These are phyloP conservation scores for Urocynchramus pylzowi DNA, from an alignment of 2,113 vertebrate species.

Conservation along the genomic window DNA sequence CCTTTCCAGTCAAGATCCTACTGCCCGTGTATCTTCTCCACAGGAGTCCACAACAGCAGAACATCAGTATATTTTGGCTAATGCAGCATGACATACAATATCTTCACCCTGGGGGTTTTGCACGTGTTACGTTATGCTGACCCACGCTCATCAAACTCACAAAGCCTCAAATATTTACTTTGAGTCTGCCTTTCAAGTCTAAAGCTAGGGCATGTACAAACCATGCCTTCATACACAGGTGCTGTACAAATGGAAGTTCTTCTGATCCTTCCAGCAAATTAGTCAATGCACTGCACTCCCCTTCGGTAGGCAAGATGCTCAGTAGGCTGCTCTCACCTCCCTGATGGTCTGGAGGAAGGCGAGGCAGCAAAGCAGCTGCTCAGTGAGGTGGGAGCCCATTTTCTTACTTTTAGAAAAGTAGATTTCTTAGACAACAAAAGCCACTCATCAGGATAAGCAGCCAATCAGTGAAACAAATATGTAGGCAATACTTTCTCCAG, in stretches of 20 bases:
- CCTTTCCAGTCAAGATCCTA: not conserved
- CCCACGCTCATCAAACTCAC: not conserved
- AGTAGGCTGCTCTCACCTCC: not conserved
- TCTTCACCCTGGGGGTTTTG: not conserved
- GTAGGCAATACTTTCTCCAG: not conserved
- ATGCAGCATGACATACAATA: not conserved
- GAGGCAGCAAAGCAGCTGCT: not conserved
- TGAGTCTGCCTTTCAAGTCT: not conserved
- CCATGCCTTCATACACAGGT: not conserved
- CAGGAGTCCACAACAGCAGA: not conserved
- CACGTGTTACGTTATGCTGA: not conserved
- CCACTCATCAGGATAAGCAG: not conserved
- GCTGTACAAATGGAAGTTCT: not conserved
- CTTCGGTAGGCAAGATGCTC: rapidly evolving
- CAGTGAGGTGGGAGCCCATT: not conserved
- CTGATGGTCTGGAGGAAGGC: not conserved
- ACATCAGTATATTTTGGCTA: not conserved
- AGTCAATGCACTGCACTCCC: not conserved
- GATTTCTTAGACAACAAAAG: not conserved
- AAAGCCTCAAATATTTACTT: not conserved
- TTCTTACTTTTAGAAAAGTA: not conserved
- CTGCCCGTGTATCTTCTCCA: not conserved
- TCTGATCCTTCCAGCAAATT: not conserved
- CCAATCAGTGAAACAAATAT: not conserved
- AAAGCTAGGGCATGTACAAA: not conserved